Evolutionary conservation across 92 coral and sea anemone genomes (phyloP).

Genomic region (Desmophyllum pertusum): DNA sequence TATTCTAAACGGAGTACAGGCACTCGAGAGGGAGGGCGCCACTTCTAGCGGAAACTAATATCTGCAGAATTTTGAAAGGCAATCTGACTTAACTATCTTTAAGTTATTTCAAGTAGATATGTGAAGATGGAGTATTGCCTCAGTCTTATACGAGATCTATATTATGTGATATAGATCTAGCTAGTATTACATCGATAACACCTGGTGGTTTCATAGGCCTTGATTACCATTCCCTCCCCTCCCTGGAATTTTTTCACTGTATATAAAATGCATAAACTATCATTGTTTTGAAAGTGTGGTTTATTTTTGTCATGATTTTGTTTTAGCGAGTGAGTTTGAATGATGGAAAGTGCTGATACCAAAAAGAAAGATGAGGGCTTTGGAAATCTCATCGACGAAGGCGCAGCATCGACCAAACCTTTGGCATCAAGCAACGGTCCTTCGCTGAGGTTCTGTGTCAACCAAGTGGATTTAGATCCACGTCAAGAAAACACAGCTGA

Average conservation of each 20-base stretch:
- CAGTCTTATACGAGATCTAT: too few species aligned
- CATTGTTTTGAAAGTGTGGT: neutral
- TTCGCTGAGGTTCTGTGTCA: slow-evolving; percentile 29
- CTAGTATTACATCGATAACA: neutral
- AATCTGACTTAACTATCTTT: too few species aligned
- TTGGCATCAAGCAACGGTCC: slow-evolving; percentile 4
- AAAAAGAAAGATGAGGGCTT: neutral
- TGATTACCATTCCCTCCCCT: slow-evolving; percentile 27
- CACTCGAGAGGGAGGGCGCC: too few species aligned
- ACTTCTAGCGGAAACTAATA: too few species aligned
- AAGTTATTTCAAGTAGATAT: too few species aligned
- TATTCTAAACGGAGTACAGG: too few species aligned
- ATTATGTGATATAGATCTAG: too few species aligned
- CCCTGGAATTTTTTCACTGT: neutral
- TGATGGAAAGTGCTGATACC: slow-evolving; percentile 1
- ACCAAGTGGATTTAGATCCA: slow-evolving; percentile 33
- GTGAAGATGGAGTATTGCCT: too few species aligned
- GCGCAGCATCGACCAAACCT: neutral
- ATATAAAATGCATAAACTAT: too few species aligned
- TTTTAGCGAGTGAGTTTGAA: slow-evolving; percentile 22
- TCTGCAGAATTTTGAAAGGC: too few species aligned
- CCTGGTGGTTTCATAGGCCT: neutral
- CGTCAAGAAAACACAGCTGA: neutral
- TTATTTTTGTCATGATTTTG: slow-evolving; percentile 20
- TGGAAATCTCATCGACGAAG: slow-evolving; percentile 28